Evolutionary conservation across 1,140 invertebrate species (phyloP).

Genomic region (Drosophila simulans): DNA sequence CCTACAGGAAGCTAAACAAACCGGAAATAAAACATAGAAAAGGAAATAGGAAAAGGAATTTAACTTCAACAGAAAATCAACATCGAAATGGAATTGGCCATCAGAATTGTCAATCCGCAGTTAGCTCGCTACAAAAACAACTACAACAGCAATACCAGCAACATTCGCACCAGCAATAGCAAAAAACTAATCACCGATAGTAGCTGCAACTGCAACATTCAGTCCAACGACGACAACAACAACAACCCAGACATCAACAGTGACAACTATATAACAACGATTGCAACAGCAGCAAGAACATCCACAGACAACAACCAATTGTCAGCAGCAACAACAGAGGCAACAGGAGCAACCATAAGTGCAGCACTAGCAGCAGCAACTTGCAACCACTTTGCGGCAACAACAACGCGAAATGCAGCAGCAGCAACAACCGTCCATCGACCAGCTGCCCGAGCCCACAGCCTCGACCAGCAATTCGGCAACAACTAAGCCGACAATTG

Average conservation of each 20-base stretch:
- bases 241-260: constrained; percentile 9
- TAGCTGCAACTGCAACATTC: constrained; percentile 10
- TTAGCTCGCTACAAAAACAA: constrained; percentile 50
- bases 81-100: constrained; percentile 77
- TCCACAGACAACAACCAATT: constrained; percentile 3
- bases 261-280: constrained; percentile 34
- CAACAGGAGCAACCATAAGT: not conserved
- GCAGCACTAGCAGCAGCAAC: not conserved
- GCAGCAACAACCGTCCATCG: constrained; percentile 40
- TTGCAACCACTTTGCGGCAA: constrained; percentile 9
- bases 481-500: not conserved
- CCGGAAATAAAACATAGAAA: not conserved
- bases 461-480: constrained; percentile 5
- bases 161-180: constrained; percentile 25
- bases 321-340: not conserved
- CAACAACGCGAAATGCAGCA: constrained; percentile 5
- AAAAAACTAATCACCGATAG: constrained; percentile 10
- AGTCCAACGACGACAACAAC: constrained; percentile 6
- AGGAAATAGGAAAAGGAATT: constrained; percentile 13
- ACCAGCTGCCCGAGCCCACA: constrained; percentile 21
- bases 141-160: constrained; percentile 10
- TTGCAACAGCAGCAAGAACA: constrained; percentile 2
- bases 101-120: constrained; percentile 64
- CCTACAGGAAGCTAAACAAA: constrained; percentile 21
- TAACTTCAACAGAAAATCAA: constrained; percentile 51